These are phyloP conservation scores for Abrostola tripartita DNA, from an alignment of 2,888 invertebrate genomes.

Conservation along the genomic window DNA sequence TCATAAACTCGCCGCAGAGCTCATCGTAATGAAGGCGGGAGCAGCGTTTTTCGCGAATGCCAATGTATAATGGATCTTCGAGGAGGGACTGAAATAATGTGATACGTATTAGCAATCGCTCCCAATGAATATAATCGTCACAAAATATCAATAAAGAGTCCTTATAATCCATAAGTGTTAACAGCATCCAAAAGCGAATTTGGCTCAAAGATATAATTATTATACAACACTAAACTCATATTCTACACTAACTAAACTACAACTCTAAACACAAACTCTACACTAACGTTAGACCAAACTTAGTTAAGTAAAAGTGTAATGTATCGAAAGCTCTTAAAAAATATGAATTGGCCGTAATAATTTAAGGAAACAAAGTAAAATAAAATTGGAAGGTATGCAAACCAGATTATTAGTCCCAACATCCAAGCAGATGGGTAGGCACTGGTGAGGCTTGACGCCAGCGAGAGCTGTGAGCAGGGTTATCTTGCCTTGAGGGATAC, in stretches of 20 bases:
- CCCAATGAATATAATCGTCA: too few relatives aligned
- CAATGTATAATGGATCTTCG: constrained; percentile 97
- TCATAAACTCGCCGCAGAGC: constrained; percentile 98
- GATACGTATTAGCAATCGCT: not conserved
- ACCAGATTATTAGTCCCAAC: constrained; percentile 96
- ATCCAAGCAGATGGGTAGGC: constrained; percentile 96
- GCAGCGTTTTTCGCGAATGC: constrained; percentile 93
- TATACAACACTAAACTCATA: too few relatives aligned
- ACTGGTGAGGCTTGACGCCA: constrained; percentile 96
- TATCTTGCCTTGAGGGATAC: constrained; percentile 98
- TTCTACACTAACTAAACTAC: too few relatives aligned
- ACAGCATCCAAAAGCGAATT: too few relatives aligned
- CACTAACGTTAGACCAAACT: not conserved
- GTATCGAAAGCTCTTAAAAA: too few relatives aligned
- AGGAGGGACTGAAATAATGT: constrained; percentile 89
- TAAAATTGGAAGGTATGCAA: too few relatives aligned
- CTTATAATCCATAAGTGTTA: too few relatives aligned
- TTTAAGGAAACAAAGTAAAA: too few relatives aligned
- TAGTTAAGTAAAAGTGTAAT: not conserved
- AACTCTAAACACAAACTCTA: too few relatives aligned
- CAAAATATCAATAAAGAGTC: too few relatives aligned
- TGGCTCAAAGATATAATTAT: too few relatives aligned
- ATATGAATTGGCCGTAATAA: too few relatives aligned
- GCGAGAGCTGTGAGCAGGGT: constrained; percentile 97
- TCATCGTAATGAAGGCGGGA: constrained; percentile 94